Percentiles rank a stretch among this genome's conserved stretches.
Conservation (phyloP, 2,113 vertebrate species). For the Callospermophilus lateralis region DNA sequence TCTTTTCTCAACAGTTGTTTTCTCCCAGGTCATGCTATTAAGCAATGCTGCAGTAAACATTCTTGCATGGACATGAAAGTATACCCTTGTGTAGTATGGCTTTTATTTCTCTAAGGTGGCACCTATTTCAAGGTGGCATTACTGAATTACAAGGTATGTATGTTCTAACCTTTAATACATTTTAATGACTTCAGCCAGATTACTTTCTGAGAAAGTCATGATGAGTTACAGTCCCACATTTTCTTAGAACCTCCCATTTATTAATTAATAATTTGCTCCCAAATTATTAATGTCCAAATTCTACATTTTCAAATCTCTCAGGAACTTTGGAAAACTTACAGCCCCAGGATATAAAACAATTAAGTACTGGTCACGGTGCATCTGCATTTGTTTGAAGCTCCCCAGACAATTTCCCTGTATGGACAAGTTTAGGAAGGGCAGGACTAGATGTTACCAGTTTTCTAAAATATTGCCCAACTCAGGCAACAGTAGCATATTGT, state of each 20-base stretch:
- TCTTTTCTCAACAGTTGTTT: background rate
- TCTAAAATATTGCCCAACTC: background rate
- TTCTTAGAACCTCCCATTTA: background rate
- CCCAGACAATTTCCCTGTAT: background rate
- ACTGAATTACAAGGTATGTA: background rate
- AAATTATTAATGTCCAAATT: background rate
- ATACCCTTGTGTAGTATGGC: background rate
- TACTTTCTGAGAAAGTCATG: background rate
- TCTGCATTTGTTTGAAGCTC: background rate
- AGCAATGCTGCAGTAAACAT: rapidly evolving
- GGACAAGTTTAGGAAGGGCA: background rate
- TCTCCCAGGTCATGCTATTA: background rate
- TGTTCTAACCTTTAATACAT: background rate
- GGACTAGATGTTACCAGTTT: background rate
- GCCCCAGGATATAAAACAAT: background rate
- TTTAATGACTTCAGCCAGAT: background rate
- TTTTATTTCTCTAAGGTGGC: background rate
- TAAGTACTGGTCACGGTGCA: background rate
- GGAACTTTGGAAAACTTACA: background rate
- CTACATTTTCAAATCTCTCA: background rate
- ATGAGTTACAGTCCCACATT: background rate
- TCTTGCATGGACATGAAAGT: rapidly evolving
- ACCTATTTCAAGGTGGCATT: background rate
- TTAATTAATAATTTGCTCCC: background rate
- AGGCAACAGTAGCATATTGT: background rate